These are phyloP conservation scores for Brachypodius melanocephalos DNA, from an alignment of 2,113 vertebrate species.

Conservation along the genomic window DNA sequence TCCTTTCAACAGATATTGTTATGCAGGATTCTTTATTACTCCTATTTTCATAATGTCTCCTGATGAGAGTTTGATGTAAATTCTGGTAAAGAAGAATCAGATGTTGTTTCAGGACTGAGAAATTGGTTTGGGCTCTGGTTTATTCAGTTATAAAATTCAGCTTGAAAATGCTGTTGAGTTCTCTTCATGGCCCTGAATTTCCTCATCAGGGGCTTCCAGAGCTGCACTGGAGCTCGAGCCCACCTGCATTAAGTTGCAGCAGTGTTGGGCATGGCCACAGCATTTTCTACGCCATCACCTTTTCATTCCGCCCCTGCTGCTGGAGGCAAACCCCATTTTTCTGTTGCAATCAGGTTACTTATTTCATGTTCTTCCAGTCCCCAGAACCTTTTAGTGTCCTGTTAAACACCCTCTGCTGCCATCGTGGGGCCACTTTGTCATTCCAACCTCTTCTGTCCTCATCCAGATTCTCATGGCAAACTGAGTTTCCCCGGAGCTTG, in stretches of 20 bases:
- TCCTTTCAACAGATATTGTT: neutral
- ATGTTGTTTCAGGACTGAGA: neutral
- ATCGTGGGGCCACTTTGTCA: neutral
- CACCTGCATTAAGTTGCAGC: neutral
- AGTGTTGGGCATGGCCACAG: neutral
- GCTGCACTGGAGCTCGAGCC: neutral
- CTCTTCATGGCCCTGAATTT: neutral
- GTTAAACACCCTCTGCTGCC: conserved; percentile 46
- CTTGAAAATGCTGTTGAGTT: neutral
- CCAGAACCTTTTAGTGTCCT: neutral
- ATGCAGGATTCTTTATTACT: neutral
- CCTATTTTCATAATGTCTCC: neutral
- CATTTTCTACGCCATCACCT: neutral
- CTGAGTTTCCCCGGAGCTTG: neutral
- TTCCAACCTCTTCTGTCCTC: neutral
- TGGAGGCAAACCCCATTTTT: neutral
- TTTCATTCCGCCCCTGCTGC: neutral
- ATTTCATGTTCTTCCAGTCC: neutral
- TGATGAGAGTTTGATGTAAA: neutral
- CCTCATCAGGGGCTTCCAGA: neutral
- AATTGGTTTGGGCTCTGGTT: neutral
- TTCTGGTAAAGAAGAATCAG: neutral
- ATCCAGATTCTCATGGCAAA: neutral
- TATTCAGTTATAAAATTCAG: neutral
- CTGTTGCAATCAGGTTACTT: neutral